Conservation (phyloP, 2,888 invertebrate genomes). For the Trichopoda pennipes region DNA sequence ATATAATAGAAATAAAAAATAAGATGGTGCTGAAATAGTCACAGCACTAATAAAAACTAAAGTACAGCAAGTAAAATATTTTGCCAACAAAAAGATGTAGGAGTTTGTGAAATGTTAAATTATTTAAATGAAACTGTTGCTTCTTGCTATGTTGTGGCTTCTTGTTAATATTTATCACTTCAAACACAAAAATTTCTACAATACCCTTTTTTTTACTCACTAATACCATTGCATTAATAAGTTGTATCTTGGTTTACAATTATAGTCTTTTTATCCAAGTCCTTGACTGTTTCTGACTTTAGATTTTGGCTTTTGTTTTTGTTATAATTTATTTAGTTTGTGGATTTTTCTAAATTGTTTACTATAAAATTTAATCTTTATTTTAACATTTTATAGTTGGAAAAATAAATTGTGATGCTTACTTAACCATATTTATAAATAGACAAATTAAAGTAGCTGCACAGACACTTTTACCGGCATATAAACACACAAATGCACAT, state of each 20-base stretch:
- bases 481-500: too few species aligned
- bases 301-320: background rate
- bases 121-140: conserved; percentile 45
- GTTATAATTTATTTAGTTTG: conserved; percentile 44
- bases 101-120: conserved; percentile 6
- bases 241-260: conserved; percentile 30
- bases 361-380: conserved; percentile 43
- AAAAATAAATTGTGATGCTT: conserved; percentile 46
- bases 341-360: conserved; percentile 50
- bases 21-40: background rate
- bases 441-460: conserved; percentile 51
- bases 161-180: conserved; percentile 40
- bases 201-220: conserved; percentile 34
- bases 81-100: background rate
- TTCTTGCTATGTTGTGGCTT: conserved; percentile 14
- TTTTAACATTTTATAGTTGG: conserved; percentile 43
- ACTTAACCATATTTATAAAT: conserved; percentile 50
- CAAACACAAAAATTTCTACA: background rate
- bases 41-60: conserved; percentile 11
- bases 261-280: conserved; percentile 17
- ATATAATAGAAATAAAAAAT: background rate
- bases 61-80: background rate
- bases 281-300: conserved; percentile 13
- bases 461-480: conserved; percentile 6
- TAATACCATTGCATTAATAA: conserved; percentile 35